Percentiles rank a stretch among this genome's conserved stretches.
Conservation (phyloP, 1,140 invertebrate species). For the Metopolophium dirhodum region DNA sequence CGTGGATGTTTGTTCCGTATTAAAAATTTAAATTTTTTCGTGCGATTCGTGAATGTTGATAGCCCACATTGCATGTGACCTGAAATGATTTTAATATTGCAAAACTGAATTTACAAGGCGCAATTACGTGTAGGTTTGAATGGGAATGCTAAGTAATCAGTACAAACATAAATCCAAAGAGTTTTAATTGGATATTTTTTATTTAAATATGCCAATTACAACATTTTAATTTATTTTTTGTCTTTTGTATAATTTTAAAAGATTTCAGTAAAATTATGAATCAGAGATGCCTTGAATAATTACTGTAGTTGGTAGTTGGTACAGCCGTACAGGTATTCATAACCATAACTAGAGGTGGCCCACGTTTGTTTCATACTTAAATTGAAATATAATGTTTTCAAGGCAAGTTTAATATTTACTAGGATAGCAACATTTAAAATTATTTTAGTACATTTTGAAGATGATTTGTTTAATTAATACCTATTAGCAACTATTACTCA, state of each 20-base stretch:
- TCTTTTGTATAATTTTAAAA: neutral
- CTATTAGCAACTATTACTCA: no score
- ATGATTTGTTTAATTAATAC: no score
- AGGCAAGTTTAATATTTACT: neutral
- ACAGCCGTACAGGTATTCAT: neutral
- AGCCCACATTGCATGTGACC: neutral
- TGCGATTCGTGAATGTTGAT: neutral
- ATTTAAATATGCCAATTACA: neutral
- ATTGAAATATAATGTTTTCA: neutral
- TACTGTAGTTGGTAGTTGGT: neutral
- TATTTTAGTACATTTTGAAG: no score
- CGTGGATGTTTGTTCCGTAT: neutral
- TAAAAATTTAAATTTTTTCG: constrained; percentile 12
- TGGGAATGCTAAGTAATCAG: no score
- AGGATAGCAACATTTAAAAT: neutral
- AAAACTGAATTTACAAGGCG: neutral
- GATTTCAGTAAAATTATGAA: neutral
- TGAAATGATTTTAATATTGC: neutral
- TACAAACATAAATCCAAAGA: no score
- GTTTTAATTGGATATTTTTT: neutral
- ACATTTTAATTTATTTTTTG: neutral
- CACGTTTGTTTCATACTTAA: neutral
- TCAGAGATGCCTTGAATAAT: neutral
- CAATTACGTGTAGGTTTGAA: no score
- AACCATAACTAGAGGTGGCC: neutral